phyloP scores from a whole-genome alignment of 2,113 vertebrate genomes.

The Percopsis transmontana region DNA sequence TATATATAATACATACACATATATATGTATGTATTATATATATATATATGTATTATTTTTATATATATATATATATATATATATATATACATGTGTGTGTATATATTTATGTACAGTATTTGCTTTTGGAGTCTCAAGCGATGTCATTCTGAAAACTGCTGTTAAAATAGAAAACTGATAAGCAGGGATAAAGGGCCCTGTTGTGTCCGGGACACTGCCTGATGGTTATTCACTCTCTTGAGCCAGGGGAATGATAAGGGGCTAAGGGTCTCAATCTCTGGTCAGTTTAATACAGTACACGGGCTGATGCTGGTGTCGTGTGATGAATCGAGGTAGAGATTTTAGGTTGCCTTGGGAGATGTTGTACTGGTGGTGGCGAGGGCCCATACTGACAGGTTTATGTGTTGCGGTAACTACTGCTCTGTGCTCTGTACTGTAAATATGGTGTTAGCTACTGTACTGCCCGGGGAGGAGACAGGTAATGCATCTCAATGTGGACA shows the following conservation, averaged over 20 bases:
- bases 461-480: slow-evolving; percentile 22
- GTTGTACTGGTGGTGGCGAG: slow-evolving; percentile 31
- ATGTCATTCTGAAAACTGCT: not conserved
- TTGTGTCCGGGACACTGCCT: slow-evolving; percentile 12
- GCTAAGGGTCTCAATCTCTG: slow-evolving; percentile 42
- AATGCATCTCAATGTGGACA: slow-evolving; percentile 62
- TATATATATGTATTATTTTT: slow-evolving; percentile 11
- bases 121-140: not conserved
- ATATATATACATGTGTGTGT: not conserved
- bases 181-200: not conserved
- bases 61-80: not conserved
- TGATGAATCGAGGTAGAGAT: slow-evolving; percentile 47
- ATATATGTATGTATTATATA: not conserved
- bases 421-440: slow-evolving; percentile 47
- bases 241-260: slow-evolving; percentile 38
- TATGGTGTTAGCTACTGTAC: slow-evolving; percentile 31
- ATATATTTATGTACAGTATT: not conserved
- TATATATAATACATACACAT: no score
- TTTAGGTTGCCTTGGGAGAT: slow-evolving; percentile 56
- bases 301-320: slow-evolving; percentile 22
- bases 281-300: slow-evolving; percentile 32
- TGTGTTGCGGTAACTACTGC: slow-evolving; percentile 43
- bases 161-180: slow-evolving; percentile 16
- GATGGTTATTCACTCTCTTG: slow-evolving; percentile 23
- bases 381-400: slow-evolving; percentile 55